Evolutionary conservation across 2,888 invertebrate species (phyloP).

Genomic region (Drosophila mulleri): DNA sequence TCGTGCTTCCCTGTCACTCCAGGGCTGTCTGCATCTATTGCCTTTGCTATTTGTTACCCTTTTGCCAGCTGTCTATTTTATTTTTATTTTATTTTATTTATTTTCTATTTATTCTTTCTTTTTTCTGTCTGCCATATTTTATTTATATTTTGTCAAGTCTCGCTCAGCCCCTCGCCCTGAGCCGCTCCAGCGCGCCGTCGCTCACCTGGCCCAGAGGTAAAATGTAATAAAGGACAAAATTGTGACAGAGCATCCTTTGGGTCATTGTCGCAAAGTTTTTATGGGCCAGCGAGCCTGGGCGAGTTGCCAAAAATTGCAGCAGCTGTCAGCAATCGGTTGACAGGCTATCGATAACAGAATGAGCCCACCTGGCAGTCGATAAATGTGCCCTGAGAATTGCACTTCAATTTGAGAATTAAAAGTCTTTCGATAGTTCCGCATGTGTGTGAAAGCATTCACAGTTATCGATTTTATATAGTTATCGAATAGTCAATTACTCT

Average conservation of each 20-base stretch:
- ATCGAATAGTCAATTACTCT: neutral
- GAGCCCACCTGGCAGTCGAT: neutral
- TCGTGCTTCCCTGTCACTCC: no score
- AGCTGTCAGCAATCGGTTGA: constrained; percentile 25
- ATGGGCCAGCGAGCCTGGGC: constrained; percentile 16
- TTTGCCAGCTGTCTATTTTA: constrained; percentile 27
- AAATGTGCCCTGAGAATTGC: neutral
- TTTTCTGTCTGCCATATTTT: constrained; percentile 70
- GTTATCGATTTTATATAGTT: neutral
- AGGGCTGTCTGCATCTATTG: constrained; percentile 21
- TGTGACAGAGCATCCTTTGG: constrained; percentile 73
- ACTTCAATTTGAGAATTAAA: neutral
- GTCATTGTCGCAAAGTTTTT: constrained; percentile 54
- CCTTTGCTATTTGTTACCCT: constrained; percentile 43
- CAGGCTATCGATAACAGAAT: constrained; percentile 37
- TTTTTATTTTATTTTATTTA: constrained; percentile 45
- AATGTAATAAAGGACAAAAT: constrained; percentile 70
- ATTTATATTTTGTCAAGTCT: constrained; percentile 80
- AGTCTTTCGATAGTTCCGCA: neutral
- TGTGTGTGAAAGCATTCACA: no score
- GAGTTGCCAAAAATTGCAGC: constrained; percentile 1
- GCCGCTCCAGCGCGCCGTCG: neutral
- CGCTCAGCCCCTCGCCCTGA: constrained; percentile 23
- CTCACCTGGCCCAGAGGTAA: constrained; percentile 40
- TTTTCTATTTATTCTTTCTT: constrained; percentile 44